Conservation (phyloP, 2,888 invertebrate genomes). For the Ditylenchus weischeri region DNA sequence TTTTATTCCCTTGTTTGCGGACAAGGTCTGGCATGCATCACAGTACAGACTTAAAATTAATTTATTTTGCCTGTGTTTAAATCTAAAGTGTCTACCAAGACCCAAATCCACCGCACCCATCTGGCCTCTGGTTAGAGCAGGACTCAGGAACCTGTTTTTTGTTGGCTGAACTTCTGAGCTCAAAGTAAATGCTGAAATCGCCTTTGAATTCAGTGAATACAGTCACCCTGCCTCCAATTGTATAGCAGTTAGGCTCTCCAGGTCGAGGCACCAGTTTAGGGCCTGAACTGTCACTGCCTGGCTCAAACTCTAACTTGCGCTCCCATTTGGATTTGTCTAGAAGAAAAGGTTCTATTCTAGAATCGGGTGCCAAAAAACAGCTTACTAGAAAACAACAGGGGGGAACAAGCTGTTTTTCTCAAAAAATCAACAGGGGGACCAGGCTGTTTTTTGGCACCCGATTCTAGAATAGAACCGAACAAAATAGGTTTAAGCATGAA, state of each 20-base stretch:
- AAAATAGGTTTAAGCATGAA: neutral
- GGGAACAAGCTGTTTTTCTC: no score
- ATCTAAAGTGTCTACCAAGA: conserved; percentile 42
- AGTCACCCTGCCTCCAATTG: conserved; percentile 53
- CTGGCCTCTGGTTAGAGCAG: conserved; percentile 47
- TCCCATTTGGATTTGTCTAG: conserved; percentile 51
- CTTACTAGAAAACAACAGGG: no score
- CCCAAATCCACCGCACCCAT: conserved; percentile 56
- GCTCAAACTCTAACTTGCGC: conserved; percentile 55
- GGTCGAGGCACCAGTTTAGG: conserved; percentile 42
- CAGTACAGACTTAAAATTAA: conserved; percentile 50
- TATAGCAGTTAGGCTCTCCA: conserved; percentile 36
- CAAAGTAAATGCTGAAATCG: conserved; percentile 56
- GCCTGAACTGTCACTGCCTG: conserved; percentile 48
- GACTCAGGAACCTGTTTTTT: conserved; percentile 54
- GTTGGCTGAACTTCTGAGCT: conserved; percentile 52
- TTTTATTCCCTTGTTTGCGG: conserved; percentile 45
- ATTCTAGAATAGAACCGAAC: no score
- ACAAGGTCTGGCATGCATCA: conserved; percentile 54
- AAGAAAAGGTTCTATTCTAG: conserved; percentile 7
- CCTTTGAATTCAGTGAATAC: conserved; percentile 55
- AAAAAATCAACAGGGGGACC: no score
- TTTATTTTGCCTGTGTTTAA: no score
- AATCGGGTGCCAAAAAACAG: no score
- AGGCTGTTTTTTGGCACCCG: no score